Evolutionary conservation across 2,797 vertebrate species (phyloP), one percentile per base, ranked within the genome.

Genomic region (Rhynchotus rufescens): DNA sequence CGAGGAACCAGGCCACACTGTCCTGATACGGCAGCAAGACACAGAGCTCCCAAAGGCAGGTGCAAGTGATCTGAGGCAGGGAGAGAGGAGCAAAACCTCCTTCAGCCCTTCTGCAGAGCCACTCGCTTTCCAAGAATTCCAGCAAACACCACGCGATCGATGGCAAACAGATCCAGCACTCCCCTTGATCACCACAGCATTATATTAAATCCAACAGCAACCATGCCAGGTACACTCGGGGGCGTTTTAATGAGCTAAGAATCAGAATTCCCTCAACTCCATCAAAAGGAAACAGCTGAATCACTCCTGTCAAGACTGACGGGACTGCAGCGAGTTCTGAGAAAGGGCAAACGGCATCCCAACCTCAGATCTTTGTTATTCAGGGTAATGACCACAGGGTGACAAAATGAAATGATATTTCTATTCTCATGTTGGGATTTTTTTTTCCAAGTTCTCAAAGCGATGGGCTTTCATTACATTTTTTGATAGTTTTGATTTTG

Each of bases 381-480:
- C 61, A 5, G 28, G 64, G 51, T 67, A 52, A 84, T 17, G 56
- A 84, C 82, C 12, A 0, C 12, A 20, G n/a, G 38, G 64, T 13
- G 72, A 82, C 25, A 52, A 87, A 86, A 77, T 25, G 38, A 69
- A 88, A 82, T 76, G n/a, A 40, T 68, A 38, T 80, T 75, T 87
- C 52, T 23, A 5, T 54, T 66, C 80, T 77, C 76, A 82, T 85
- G 52, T n/a, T n/a, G 52, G 14, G 38, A 38, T 80, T 80, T 73
- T 59, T 82, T 85, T 42, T 36, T 64, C 22, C 62, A 73, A 80
- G 80, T 91, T 77, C 67, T 80, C 91, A 79, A 56, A 85, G 57
- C 22, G 42, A 82, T 74, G 34, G 44, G 65, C 45, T 88, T 86
- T 79, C 89, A 80, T 71, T 85, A 52, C 52, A 87, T 61, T 73